These are phyloP conservation scores for Sepiola atlantica DNA, from an alignment of 2,888 invertebrate genomes.

Conservation along the genomic window DNA sequence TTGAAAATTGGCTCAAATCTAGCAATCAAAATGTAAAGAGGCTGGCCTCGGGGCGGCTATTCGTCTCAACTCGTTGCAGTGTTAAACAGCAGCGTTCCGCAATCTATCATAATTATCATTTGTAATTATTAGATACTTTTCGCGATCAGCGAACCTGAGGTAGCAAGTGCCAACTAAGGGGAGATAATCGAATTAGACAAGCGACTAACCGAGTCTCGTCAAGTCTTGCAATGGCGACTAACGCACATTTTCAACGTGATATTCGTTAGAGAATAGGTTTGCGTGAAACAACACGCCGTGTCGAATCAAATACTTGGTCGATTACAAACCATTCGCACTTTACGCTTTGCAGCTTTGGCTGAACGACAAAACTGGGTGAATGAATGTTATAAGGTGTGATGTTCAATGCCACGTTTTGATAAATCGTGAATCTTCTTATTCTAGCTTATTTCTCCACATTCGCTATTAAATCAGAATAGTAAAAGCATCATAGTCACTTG, in stretches of 20 bases:
- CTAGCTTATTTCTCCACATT: background rate
- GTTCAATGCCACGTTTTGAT: background rate
- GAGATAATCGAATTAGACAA: background rate
- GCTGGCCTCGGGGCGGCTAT: background rate
- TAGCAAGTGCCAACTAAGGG: background rate
- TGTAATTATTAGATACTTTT: background rate
- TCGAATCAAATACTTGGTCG: background rate
- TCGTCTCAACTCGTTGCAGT: background rate
- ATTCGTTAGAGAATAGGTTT: background rate
- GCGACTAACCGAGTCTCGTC: conserved; percentile 2
- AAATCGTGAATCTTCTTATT: background rate
- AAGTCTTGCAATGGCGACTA: background rate
- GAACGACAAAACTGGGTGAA: background rate
- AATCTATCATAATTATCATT: conserved; percentile 32
- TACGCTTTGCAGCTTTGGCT: background rate
- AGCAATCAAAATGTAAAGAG: background rate
- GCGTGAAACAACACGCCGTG: background rate
- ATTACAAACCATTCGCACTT: background rate
- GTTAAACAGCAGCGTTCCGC: background rate
- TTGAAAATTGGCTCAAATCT: background rate
- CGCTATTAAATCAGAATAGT: background rate
- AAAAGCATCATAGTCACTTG: background rate
- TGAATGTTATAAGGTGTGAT: background rate
- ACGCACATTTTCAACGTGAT: conserved; percentile 18
- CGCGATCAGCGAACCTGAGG: background rate